Evolutionary conservation across 2,888 invertebrate genomes (phyloP).

Genomic region (Branchipolynoe longqiensis): DNA sequence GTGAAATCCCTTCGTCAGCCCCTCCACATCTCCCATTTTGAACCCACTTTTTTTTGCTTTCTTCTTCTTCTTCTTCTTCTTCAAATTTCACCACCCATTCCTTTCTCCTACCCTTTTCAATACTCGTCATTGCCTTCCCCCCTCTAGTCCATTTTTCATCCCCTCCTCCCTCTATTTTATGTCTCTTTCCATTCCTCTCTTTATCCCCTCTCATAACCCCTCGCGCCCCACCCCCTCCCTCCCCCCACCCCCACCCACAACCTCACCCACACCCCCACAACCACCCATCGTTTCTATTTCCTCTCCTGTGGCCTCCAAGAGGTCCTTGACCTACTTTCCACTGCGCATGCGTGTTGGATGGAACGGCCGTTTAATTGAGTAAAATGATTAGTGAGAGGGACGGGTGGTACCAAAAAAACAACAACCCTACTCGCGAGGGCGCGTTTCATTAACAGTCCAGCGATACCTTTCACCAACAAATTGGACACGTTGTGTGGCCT

Average conservation of each 20-base stretch:
- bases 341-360: conserved; percentile 4
- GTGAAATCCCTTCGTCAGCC: too few species aligned
- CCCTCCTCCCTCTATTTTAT: background rate
- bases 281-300: background rate
- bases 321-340: background rate
- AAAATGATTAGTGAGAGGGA: conserved; percentile 41
- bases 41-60: background rate
- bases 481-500: too few species aligned
- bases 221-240: background rate
- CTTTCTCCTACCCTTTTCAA: too few species aligned
- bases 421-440: too few species aligned
- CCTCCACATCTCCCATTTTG: background rate
- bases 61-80: background rate
- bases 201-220: background rate
- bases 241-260: background rate
- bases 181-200: background rate
- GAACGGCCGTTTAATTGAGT: conserved; percentile 50
- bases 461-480: too few species aligned
- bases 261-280: background rate
- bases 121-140: background rate
- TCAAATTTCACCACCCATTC: background rate
- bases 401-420: background rate
- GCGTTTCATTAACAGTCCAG: too few species aligned
- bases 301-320: background rate
- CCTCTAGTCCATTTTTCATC: background rate